A percentile compares a stretch with the other conserved stretches of the same genome.
These are phyloP conservation scores for Aurelia sp. DNA, from an alignment of 30 jellyfish, hydroid and myxozoan genomes.

Conservation along the genomic window DNA sequence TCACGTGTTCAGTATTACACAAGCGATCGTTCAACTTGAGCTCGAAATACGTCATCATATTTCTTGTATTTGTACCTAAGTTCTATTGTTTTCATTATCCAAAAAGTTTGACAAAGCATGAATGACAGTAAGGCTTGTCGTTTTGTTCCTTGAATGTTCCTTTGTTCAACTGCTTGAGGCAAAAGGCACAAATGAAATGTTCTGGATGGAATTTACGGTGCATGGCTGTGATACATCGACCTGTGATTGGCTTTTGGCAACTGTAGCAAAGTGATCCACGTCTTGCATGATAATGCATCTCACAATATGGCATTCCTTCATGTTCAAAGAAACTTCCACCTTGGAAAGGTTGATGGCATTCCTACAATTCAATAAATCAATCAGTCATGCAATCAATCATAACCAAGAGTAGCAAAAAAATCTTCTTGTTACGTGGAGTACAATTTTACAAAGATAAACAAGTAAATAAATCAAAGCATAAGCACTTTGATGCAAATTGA, in stretches of 20 bases:
- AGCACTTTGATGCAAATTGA: too few species aligned
- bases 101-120: constrained; percentile 91
- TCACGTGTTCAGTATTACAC: background rate
- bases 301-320: constrained; percentile 98
- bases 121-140: constrained; percentile 96
- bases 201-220: constrained; percentile 98
- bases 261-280: constrained; percentile 99
- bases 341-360: constrained; percentile 93
- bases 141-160: constrained; percentile 95
- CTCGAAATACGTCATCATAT: background rate
- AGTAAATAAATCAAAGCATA: too few species aligned
- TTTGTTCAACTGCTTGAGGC: constrained; percentile 92
- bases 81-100: constrained; percentile 31
- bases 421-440: too few species aligned
- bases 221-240: constrained; percentile 94
- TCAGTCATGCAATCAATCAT: too few species aligned
- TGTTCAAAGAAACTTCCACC: constrained; percentile 95
- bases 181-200: constrained; percentile 96
- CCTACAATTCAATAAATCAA: constrained; percentile 45
- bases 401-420: too few species aligned
- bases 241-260: constrained; percentile 97
- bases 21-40: background rate
- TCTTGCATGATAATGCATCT: constrained; percentile 96
- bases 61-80: background rate
- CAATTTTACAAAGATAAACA: too few species aligned